Evolutionary conservation across 1,140 invertebrate species (phyloP).

Genomic region (Cherax destructor): DNA sequence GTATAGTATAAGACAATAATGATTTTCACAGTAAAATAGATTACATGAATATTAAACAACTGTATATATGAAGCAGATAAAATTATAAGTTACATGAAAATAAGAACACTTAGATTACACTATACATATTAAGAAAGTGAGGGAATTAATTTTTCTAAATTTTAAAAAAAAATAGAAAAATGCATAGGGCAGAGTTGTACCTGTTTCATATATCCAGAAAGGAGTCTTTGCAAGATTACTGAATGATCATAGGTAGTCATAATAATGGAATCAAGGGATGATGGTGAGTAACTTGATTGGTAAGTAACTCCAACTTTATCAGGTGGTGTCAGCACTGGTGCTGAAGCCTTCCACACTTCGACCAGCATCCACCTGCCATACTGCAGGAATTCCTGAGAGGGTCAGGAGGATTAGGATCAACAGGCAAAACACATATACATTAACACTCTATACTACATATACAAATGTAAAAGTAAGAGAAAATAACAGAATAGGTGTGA

Average conservation of each 20-base stretch:
- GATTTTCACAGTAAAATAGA: too few relatives aligned
- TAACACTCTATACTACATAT: neutral
- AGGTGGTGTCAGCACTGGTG: constrained; percentile 81
- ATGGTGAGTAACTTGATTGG: constrained; percentile 83
- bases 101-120: too few relatives aligned
- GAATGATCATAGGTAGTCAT: constrained; percentile 90
- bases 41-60: too few relatives aligned
- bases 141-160: neutral
- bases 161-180: constrained; percentile 3
- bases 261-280: constrained; percentile 79
- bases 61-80: too few relatives aligned
- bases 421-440: neutral
- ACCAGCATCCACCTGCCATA: constrained; percentile 84
- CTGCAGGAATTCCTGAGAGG: constrained; percentile 80
- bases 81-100: too few relatives aligned
- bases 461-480: too few relatives aligned
- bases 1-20: too few relatives aligned
- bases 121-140: too few relatives aligned
- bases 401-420: neutral
- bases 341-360: constrained; percentile 82
- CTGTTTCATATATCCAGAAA: constrained; percentile 53
- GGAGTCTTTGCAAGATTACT: constrained; percentile 81
- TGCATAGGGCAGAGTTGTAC: neutral
- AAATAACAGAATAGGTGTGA: too few relatives aligned
- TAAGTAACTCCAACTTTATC: constrained; percentile 76